phyloP scores from a whole-genome alignment of 1,140 invertebrate species.

The Maniola jurtina region DNA sequence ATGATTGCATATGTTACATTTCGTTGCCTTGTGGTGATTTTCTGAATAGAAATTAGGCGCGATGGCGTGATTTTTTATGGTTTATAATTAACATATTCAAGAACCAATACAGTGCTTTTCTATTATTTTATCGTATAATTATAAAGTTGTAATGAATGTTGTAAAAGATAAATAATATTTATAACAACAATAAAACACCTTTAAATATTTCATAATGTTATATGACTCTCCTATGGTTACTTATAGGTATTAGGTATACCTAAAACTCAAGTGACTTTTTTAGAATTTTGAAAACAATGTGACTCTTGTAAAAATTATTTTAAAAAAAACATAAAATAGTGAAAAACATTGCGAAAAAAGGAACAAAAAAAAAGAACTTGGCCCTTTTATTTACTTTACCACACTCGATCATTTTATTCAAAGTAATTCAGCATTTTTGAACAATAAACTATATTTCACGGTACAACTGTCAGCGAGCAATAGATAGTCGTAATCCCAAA shows the following conservation, averaged over 20 bases:
- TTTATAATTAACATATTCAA: constrained; percentile 1
- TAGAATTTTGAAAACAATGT: too few species aligned
- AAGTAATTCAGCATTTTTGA: constrained; percentile 17
- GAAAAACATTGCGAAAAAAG: neutral
- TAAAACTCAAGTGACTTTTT: too few species aligned
- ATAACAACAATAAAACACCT: too few species aligned
- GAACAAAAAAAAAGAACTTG: neutral
- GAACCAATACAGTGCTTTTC: too few species aligned
- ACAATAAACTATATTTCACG: constrained; percentile 52
- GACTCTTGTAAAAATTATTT: too few species aligned
- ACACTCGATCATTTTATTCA: neutral
- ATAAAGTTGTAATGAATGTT: too few species aligned
- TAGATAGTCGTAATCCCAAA: constrained; percentile 26
- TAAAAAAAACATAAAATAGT: neutral
- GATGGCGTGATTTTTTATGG: constrained; percentile 19
- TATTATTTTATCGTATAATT: too few species aligned
- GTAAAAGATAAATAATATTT: too few species aligned
- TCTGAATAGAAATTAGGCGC: constrained; percentile 35
- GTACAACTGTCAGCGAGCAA: constrained; percentile 40
- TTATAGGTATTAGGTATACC: too few species aligned
- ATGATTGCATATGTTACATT: constrained; percentile 72
- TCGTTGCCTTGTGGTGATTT: constrained; percentile 45
- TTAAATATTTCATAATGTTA: too few species aligned
- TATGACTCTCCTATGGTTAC: too few species aligned
- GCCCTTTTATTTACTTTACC: neutral